A percentile compares a stretch with the other conserved stretches of the same genome.
These are phyloP conservation scores for Cirrhinus molitorella DNA, from an alignment of 2,797 vertebrate species.

Conservation along the genomic window DNA sequence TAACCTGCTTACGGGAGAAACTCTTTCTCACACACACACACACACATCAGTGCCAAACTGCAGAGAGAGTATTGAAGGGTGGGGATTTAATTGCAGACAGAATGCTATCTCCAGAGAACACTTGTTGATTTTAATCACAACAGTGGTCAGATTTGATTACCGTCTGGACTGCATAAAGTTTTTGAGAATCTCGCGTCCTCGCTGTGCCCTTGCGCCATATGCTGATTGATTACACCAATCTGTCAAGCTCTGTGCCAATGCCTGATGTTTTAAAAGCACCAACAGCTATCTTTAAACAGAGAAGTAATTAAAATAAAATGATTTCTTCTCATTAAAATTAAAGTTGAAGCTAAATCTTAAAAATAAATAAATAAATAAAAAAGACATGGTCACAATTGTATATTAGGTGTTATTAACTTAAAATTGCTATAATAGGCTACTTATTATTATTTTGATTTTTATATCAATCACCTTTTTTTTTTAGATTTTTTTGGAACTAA, in stretches of 20 bases:
- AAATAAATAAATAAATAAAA: too few relatives aligned
- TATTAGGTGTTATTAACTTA: too few relatives aligned
- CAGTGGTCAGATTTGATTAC: conserved; percentile 55
- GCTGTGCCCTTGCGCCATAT: conserved; percentile 34
- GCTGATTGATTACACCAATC: conserved; percentile 49
- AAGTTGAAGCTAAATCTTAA: background rate
- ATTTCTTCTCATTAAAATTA: background rate
- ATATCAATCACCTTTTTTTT: too few relatives aligned
- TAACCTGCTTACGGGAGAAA: conserved; percentile 7
- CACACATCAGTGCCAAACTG: background rate
- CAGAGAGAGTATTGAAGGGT: conserved; percentile 35
- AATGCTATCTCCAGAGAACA: conserved; percentile 49
- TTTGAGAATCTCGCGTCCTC: conserved; percentile 37
- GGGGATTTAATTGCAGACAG: conserved; percentile 42
- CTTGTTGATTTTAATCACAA: conserved; percentile 55
- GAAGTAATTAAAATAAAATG: background rate
- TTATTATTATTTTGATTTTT: too few relatives aligned
- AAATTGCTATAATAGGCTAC: too few relatives aligned
- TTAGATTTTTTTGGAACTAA: too few relatives aligned
- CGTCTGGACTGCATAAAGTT: conserved; percentile 40
- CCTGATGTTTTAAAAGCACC: conserved; percentile 10
- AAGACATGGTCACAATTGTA: too few relatives aligned
- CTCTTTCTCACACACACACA: background rate
- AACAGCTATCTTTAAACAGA: conserved; percentile 8
- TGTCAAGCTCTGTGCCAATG: conserved; percentile 39